phyloP scores from a whole-genome alignment of 2,888 invertebrate genomes.

The Drosophila nigritarsus region DNA sequence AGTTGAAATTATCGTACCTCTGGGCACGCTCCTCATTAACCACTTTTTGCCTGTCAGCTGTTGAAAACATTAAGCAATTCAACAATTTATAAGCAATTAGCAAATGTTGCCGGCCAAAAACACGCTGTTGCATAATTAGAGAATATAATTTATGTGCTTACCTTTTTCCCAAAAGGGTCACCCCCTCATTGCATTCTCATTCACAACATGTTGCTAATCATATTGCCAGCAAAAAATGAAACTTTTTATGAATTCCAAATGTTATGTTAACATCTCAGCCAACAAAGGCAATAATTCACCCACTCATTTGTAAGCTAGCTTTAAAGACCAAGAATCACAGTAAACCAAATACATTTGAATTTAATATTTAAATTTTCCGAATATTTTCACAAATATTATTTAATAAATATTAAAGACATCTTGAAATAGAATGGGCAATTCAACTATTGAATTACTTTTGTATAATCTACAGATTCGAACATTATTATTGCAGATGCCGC shows the following conservation, averaged over 20 bases:
- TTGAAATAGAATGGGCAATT: not conserved
- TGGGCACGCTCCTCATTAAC: constrained; percentile 63
- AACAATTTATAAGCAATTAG: constrained; percentile 75
- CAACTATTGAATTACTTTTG: not conserved
- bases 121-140: constrained; percentile 59
- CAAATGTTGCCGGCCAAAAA: constrained; percentile 38
- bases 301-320: not conserved
- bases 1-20: constrained; percentile 36
- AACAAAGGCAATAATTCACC: not conserved
- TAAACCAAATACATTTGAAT: not conserved
- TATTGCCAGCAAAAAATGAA: constrained; percentile 4
- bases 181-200: not conserved
- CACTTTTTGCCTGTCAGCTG: constrained; percentile 67
- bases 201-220: constrained; percentile 27
- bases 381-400: not conserved
- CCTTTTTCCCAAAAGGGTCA: constrained; percentile 25
- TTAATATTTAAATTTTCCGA: too few species aligned
- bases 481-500: not conserved
- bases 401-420: not conserved
- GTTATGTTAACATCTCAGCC: not conserved
- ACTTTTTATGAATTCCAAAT: not conserved
- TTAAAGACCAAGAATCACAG: not conserved
- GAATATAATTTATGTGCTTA: constrained; percentile 41
- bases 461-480: not conserved
- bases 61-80: constrained; percentile 64